Evolutionary conservation across 2,113 vertebrate species (phyloP).

Genomic region (Lota lota): DNA sequence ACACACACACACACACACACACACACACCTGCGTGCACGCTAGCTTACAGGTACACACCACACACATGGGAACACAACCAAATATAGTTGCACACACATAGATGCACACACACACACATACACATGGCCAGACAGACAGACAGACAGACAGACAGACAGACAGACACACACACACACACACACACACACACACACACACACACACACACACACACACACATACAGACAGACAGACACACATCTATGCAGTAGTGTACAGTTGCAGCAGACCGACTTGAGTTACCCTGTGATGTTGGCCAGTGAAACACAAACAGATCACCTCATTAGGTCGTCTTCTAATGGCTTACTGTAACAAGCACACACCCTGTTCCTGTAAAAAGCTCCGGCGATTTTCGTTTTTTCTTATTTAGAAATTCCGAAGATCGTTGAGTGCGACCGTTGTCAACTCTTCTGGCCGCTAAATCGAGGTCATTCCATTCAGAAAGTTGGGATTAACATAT

Average conservation of each 20-base stretch:
- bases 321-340: constrained; percentile 54
- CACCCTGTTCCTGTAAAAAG: constrained; percentile 36
- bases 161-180: no score
- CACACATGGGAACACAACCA: not conserved
- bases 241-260: no score
- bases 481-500: constrained; percentile 68
- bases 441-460: constrained; percentile 59
- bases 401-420: constrained; percentile 9
- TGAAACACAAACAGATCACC: constrained; percentile 43
- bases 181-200: no score
- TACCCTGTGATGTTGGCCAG: not conserved
- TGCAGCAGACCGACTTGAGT: no score
- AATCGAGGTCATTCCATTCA: constrained; percentile 64
- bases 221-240: no score
- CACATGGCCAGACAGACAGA: no score
- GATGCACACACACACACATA: no score
- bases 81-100: no score
- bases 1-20: not conserved
- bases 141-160: no score
- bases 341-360: constrained; percentile 48
- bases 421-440: constrained; percentile 54
- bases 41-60: no score
- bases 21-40: no score
- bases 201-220: no score
- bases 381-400: constrained; percentile 53